A percentile compares a stretch with the other conserved stretches of the same genome.
phyloP scores from a whole-genome alignment of 2,888 invertebrate genomes.

The Lepidochitona cinerea region DNA sequence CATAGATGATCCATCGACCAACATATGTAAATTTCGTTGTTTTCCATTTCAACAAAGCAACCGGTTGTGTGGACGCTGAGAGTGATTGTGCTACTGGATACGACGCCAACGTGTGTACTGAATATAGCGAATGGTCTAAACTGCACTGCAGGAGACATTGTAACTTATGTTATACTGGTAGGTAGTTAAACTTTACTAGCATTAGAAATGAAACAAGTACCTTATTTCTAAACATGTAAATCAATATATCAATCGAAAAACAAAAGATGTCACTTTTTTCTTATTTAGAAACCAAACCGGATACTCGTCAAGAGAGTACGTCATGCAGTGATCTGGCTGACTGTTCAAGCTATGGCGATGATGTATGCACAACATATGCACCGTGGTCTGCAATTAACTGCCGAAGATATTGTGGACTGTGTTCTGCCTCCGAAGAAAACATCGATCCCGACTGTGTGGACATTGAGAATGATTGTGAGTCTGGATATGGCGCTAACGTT shows the following conservation, averaged over 20 bases:
- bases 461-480: background rate
- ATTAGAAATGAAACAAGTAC: no score
- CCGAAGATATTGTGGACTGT: constrained; percentile 28
- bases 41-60: no score
- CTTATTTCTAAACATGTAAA: no score
- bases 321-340: constrained; percentile 23
- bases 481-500: background rate
- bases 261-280: no score
- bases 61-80: background rate
- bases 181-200: no score
- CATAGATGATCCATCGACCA: no score
- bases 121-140: background rate
- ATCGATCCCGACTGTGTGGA: background rate
- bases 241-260: no score
- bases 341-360: constrained; percentile 29
- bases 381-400: constrained; percentile 36
- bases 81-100: background rate
- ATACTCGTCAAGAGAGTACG: background rate
- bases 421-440: constrained; percentile 1
- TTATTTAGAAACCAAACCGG: no score
- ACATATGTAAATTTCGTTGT: no score
- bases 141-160: background rate
- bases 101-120: background rate
- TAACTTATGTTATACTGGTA: background rate
- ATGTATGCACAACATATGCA: constrained; percentile 31